These are phyloP conservation scores for Cherax quadricarinatus DNA, from an alignment of 1,140 invertebrate genomes.

Conservation along the genomic window DNA sequence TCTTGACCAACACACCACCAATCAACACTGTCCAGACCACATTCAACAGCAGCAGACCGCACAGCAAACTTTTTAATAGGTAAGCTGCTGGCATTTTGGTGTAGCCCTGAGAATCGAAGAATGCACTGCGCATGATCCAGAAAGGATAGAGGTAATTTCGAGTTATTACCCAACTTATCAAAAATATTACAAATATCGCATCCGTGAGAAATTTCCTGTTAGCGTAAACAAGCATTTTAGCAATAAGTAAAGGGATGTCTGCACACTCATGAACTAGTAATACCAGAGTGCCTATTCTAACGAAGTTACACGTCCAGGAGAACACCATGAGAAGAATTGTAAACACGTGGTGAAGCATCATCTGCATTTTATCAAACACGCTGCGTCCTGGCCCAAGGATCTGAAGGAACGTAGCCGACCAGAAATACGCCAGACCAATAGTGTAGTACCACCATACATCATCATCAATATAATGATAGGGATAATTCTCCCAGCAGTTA, in stretches of 20 bases:
- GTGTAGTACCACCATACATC: slow-evolving; percentile 82
- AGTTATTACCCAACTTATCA: slow-evolving; percentile 91
- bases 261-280: slow-evolving; percentile 96
- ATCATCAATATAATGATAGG: slow-evolving; percentile 75
- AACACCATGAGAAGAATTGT: slow-evolving; percentile 80
- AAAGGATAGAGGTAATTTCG: slow-evolving; percentile 91
- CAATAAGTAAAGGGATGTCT: slow-evolving; percentile 85
- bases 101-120: slow-evolving; percentile 88
- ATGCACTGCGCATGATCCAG: slow-evolving; percentile 88
- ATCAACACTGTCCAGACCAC: slow-evolving; percentile 50
- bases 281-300: slow-evolving; percentile 93
- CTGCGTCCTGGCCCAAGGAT: slow-evolving; percentile 28
- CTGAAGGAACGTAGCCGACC: slow-evolving; percentile 76
- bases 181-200: slow-evolving; percentile 90
- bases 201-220: slow-evolving; percentile 91
- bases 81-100: slow-evolving; percentile 95
- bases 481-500: slow-evolving; percentile 88
- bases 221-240: slow-evolving; percentile 94
- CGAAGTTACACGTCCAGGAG: slow-evolving; percentile 96
- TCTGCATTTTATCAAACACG: slow-evolving; percentile 68
- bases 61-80: slow-evolving; percentile 78
- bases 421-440: slow-evolving; percentile 91
- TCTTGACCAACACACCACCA: slow-evolving; percentile 23
- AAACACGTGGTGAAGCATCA: slow-evolving; percentile 83
- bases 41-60: slow-evolving; percentile 35